Evolutionary conservation across 2,797 vertebrate genomes (phyloP), one percentile per base, ranked within the genome.

Genomic region (Pterois miles): DNA sequence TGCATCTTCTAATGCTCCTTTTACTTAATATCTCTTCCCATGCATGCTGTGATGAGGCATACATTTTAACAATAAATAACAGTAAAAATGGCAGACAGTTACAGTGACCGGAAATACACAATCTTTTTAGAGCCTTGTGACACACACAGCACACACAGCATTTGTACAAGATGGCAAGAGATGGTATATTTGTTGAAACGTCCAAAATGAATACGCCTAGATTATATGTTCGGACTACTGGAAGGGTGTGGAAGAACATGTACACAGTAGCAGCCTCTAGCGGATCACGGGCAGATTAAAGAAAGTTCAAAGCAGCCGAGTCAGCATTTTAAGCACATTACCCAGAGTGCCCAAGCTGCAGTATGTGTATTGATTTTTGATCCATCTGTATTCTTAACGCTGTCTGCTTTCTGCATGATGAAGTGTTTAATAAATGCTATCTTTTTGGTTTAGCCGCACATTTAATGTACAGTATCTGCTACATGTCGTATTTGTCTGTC

Each of bases 311-410:
- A 91, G 84, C 71, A 88, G 88, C 84, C 25, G 22, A 80, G 84
- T 89, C 90, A 93, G 90, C 91, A 89, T 91, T 90, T 90, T 66
- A 86, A 85, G 56, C 84, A 86, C 86, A 91, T 93, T 89, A 89
- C 84, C 82, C 83, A 82, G 82, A 91, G 84, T 88, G 85, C 86
- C 88, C 72, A 57, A 76, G 83, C 87, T 89, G 88, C 90, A 91
- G 88, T 90, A 65, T 89, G 73, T 89, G 83, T 91, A 93, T 92
- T 90, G 87, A 93, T 92, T 92, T 91, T 90, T 90, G 85, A 93
- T 90, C 84, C 89, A 92, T 94, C 88, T 90, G 85, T 93, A 81
- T 85, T 89, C 81, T 91, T 88, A 90, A 84, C 69, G 82, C 88
- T 88, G 85, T 93, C 81, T 85, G 89, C 90, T 92, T 90, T 82